A percentile compares a stretch with the other conserved stretches of the same genome.
Evolutionary conservation across 2,113 vertebrate species (phyloP).

Genomic region (Dromaius novaehollandiae): DNA sequence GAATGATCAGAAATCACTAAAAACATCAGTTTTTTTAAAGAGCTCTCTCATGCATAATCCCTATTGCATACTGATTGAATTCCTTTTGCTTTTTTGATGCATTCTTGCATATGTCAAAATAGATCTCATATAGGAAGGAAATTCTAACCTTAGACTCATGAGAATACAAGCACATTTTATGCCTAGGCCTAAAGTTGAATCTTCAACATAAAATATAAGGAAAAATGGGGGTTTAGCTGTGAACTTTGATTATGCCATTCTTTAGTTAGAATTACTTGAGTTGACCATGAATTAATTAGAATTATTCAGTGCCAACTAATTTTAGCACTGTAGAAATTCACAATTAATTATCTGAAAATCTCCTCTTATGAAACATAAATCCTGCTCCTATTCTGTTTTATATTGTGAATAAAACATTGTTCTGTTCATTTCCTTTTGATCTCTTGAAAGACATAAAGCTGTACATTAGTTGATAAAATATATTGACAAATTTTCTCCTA

Average conservation of each 20-base stretch:
- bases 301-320: neutral
- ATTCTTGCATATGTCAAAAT: neutral
- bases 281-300: neutral
- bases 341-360: constrained; percentile 31
- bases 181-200: neutral
- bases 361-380: constrained; percentile 23
- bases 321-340: constrained; percentile 18
- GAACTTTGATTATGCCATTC: neutral
- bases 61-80: neutral
- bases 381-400: neutral
- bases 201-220: neutral
- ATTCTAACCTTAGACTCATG: neutral
- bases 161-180: neutral
- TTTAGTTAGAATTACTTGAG: neutral
- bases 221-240: neutral
- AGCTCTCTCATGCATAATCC: neutral
- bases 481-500: neutral
- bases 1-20: neutral
- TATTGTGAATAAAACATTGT: neutral
- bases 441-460: neutral
- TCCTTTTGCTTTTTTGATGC: neutral
- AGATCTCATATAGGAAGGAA: neutral
- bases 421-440: neutral
- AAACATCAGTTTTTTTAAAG: neutral
- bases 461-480: neutral